Evolutionary conservation across 2,113 vertebrate species (phyloP).

Genomic region (Rostratula benghalensis): DNA sequence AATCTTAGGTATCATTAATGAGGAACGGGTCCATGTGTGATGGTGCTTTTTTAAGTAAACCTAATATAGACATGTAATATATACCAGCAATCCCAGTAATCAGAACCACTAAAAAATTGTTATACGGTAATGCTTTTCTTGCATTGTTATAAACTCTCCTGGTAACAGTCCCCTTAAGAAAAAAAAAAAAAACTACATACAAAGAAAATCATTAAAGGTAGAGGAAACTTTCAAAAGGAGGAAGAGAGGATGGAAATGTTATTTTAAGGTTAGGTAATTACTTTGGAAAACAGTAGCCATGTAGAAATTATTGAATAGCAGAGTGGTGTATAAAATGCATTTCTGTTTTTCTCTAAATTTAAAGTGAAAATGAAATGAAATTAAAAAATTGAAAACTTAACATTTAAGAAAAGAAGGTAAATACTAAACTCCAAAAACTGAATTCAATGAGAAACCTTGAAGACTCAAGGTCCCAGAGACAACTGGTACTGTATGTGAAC

Average conservation of each 20-base stretch:
- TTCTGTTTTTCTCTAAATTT: background rate
- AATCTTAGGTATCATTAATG: background rate
- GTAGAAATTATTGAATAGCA: background rate
- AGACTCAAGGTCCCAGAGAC: background rate
- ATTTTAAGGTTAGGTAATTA: background rate
- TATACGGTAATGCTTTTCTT: background rate
- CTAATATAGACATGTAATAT: background rate
- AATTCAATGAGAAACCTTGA: background rate
- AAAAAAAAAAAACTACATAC: background rate
- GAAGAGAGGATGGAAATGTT: background rate
- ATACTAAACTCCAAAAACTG: background rate
- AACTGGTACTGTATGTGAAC: background rate
- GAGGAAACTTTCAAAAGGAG: background rate
- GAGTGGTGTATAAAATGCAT: background rate
- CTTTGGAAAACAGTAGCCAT: background rate
- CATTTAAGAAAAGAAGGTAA: background rate
- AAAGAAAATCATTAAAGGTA: background rate
- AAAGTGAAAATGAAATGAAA: background rate
- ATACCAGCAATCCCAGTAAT: background rate
- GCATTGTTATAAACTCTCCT: background rate
- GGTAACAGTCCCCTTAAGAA: accelerated
- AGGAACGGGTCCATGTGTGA: background rate
- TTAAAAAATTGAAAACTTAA: background rate
- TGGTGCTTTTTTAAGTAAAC: background rate
- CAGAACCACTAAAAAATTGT: background rate